A percentile compares a stretch with the other conserved stretches of the same genome.
Evolutionary conservation across 2,797 vertebrate genomes (phyloP).

Genomic region (Labeo calbasu): DNA sequence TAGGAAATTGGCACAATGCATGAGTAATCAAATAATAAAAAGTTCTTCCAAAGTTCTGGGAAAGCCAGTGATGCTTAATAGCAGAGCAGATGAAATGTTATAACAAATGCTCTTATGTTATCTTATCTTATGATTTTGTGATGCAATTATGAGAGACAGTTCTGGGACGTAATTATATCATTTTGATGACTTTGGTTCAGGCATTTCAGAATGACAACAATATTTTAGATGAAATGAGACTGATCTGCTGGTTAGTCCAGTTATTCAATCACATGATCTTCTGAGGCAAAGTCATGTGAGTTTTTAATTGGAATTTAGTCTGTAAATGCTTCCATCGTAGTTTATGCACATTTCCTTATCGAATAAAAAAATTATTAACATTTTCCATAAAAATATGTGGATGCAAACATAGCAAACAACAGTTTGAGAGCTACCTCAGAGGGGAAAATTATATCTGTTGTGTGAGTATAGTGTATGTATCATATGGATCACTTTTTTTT

Average conservation of each 20-base stretch:
- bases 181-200: not conserved
- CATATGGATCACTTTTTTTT: not conserved
- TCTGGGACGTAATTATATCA: not conserved
- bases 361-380: not conserved
- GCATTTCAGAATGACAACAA: not conserved
- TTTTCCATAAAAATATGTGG: not conserved
- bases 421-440: not conserved
- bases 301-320: not conserved
- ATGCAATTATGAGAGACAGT: not conserved
- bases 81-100: not conserved
- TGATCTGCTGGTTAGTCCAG: not conserved
- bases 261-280: not conserved
- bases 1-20: not conserved
- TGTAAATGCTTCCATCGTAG: not conserved
- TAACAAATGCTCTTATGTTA: not conserved
- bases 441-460: not conserved
- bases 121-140: not conserved
- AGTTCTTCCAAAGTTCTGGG: not conserved
- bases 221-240: not conserved
- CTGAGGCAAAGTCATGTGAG: not conserved
- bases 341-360: not conserved
- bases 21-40: constrained; percentile 7
- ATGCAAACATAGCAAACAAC: not conserved
- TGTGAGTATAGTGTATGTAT: not conserved
- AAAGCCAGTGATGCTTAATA: not conserved